A percentile compares a stretch with the other conserved stretches of the same genome.
These are phyloP conservation scores for Anagrus nilaparvatae DNA, from an alignment of 1,140 invertebrate species.

Conservation along the genomic window DNA sequence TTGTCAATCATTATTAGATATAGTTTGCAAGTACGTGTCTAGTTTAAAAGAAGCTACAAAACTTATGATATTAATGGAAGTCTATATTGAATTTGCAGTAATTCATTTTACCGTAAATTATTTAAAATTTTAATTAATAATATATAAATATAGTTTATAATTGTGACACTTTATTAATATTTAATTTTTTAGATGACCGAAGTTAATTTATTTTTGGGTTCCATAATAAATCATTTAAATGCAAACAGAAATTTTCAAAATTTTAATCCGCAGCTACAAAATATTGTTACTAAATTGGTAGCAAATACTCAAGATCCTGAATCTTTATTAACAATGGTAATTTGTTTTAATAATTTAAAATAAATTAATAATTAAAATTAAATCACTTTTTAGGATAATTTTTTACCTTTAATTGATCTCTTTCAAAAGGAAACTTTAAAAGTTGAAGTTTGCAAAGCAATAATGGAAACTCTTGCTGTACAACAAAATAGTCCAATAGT, in stretches of 20 bases:
- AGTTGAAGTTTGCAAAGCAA: conserved; percentile 74
- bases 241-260: conserved; percentile 63
- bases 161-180: too few species aligned
- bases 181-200: conserved; percentile 63
- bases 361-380: too few species aligned
- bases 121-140: too few species aligned
- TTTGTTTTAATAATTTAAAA: too few species aligned
- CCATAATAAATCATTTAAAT: conserved; percentile 71
- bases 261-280: conserved; percentile 66
- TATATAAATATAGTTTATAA: too few species aligned
- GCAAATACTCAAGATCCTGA: conserved; percentile 63
- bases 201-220: conserved; percentile 73
- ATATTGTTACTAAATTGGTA: conserved; percentile 66
- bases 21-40: conserved; percentile 71
- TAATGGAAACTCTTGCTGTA: conserved; percentile 63
- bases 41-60: conserved; percentile 61
- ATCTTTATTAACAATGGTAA: conserved; percentile 65
- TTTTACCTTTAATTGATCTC: conserved; percentile 80
- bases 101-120: conserved; percentile 81
- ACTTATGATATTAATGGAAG: conserved; percentile 73
- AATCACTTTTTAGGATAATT: conserved; percentile 76
- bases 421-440: conserved; percentile 76
- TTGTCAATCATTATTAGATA: conserved; percentile 54
- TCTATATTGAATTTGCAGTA: conserved; percentile 83
- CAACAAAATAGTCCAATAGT: conserved; percentile 48